Conservation (phyloP, 2,113 vertebrate genomes). For the Tachuris rubrigastra region DNA sequence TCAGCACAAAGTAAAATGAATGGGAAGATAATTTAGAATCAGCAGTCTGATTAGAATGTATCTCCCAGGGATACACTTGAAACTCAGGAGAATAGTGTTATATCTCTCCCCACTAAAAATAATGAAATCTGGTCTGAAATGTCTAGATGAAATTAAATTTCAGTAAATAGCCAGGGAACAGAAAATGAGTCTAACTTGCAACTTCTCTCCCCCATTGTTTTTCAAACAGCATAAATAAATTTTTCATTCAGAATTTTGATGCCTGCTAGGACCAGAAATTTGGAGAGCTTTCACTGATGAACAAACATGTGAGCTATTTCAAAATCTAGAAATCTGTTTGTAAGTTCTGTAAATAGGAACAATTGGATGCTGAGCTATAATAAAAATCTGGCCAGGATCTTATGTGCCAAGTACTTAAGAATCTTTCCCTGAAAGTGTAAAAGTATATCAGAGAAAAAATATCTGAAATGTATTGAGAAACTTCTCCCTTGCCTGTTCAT, state of each 20-base stretch:
- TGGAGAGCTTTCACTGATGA: background rate
- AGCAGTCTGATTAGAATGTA: background rate
- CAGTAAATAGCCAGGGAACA: background rate
- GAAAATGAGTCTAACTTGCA: background rate
- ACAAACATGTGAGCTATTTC: background rate
- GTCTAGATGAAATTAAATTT: background rate
- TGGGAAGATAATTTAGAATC: background rate
- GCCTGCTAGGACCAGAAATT: background rate
- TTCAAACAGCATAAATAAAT: background rate
- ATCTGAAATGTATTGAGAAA: background rate
- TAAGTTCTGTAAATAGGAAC: background rate
- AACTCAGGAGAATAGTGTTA: background rate
- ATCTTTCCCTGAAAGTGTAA: background rate
- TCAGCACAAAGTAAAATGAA: background rate
- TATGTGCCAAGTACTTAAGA: background rate
- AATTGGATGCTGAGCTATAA: background rate
- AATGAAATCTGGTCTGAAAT: background rate
- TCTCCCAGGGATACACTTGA: background rate
- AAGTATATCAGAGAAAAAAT: background rate
- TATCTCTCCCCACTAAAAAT: background rate
- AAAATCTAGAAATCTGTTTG: background rate
- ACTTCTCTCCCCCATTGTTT: background rate
- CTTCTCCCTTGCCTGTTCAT: accelerated
- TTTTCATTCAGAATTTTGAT: slow-evolving; percentile 11
- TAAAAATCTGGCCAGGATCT: background rate